Evolutionary conservation across 1,140 invertebrate genomes (phyloP).

Genomic region (Coenobita brevimanus): DNA sequence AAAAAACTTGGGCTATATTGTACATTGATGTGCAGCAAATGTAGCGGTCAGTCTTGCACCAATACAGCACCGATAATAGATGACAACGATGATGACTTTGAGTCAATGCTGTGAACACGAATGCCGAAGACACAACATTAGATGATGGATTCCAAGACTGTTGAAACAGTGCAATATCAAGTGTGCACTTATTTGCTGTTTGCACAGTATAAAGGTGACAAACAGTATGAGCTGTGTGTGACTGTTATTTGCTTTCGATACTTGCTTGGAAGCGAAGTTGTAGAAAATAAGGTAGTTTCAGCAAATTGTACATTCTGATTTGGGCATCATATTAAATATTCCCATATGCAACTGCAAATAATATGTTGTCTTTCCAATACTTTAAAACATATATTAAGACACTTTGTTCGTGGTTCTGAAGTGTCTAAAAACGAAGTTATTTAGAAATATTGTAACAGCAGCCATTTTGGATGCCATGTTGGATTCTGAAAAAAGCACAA

Average conservation of each 20-base stretch:
- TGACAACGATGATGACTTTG: too few relatives aligned
- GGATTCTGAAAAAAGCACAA: conserved; percentile 2
- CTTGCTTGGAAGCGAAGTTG: conserved; percentile 1
- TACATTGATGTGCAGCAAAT: too few relatives aligned
- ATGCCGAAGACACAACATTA: too few relatives aligned
- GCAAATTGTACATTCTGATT: neutral
- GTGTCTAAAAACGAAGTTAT: neutral
- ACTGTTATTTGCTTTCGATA: neutral
- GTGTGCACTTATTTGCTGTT: neutral
- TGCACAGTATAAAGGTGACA: neutral
- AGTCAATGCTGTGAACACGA: too few relatives aligned
- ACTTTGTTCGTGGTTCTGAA: neutral
- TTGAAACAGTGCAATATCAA: too few relatives aligned
- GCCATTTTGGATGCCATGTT: neutral
- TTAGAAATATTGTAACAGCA: neutral
- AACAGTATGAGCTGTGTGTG: neutral
- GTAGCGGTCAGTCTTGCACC: too few relatives aligned
- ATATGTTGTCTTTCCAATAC: conserved; percentile 3
- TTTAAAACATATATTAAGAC: conserved; percentile 3
- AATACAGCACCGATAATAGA: too few relatives aligned
- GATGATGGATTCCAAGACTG: too few relatives aligned
- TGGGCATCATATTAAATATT: conserved; percentile 3
- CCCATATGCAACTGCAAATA: conserved; percentile 2
- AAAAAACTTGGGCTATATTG: too few relatives aligned
- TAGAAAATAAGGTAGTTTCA: neutral